These are phyloP conservation scores for Thera britannica DNA, from an alignment of 2,888 invertebrate genomes.

Conservation along the genomic window DNA sequence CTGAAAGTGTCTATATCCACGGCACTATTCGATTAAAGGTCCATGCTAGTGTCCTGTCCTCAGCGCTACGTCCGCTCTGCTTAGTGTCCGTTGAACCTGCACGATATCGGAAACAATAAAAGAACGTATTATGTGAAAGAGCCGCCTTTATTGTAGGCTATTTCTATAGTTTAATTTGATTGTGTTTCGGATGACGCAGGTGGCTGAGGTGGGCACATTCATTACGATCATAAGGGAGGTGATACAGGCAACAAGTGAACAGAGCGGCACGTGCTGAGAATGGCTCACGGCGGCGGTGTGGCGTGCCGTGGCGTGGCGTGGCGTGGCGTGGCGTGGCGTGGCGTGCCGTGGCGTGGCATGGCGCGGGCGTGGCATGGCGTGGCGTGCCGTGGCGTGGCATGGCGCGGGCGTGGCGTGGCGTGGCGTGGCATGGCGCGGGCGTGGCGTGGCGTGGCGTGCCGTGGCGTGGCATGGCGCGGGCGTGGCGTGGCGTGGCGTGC, in stretches of 20 bases:
- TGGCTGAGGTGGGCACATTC: neutral
- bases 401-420: neutral
- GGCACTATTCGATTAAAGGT: neutral
- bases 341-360: neutral
- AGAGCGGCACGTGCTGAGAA: slow-evolving; percentile 15
- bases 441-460: neutral
- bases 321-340: neutral
- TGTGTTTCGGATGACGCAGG: neutral
- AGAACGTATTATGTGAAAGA: no score
- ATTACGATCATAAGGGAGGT: slow-evolving; percentile 13
- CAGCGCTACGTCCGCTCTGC: no score
- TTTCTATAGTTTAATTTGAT: no score
- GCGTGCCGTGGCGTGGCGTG: neutral
- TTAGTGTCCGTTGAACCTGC: no score
- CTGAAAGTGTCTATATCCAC: no score
- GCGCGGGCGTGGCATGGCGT: neutral
- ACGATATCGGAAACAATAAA: no score
- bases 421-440: neutral
- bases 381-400: neutral
- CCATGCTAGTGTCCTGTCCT: no score
- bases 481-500: neutral
- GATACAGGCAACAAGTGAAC: slow-evolving; percentile 25
- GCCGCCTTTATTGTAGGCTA: no score
- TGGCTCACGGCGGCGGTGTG: neutral
- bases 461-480: neutral